Conservation (phyloP, 2,113 vertebrate species). For the Cephalopholis sonnerati region DNA sequence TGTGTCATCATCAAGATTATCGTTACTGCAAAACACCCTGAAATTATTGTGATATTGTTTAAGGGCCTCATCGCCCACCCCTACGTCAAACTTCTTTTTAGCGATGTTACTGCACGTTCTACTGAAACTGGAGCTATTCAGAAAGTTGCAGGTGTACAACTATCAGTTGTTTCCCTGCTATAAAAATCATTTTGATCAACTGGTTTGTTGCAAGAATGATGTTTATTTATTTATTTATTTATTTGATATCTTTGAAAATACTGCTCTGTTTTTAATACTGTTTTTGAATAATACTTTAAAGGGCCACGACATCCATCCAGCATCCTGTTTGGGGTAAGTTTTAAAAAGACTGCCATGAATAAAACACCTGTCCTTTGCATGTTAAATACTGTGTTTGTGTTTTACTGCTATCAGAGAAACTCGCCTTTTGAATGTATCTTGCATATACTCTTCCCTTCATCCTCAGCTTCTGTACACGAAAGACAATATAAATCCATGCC, state of each 20-base stretch:
- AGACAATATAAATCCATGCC: conserved; percentile 87
- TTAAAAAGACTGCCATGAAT: background rate
- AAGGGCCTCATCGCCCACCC: too few species aligned
- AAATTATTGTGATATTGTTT: too few species aligned
- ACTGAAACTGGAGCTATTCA: background rate
- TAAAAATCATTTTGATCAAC: too few species aligned
- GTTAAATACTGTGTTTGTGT: background rate
- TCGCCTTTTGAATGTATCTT: background rate
- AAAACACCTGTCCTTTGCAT: background rate
- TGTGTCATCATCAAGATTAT: too few species aligned
- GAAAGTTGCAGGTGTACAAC: too few species aligned
- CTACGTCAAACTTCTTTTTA: too few species aligned
- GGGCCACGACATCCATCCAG: conserved; percentile 49
- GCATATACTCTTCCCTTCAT: conserved; percentile 18
- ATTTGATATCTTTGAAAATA: background rate
- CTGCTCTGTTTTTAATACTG: background rate
- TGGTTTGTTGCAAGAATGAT: background rate
- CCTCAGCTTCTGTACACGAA: conserved; percentile 48
- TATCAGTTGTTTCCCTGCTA: too few species aligned
- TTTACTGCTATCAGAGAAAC: background rate
- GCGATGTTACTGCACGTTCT: too few species aligned
- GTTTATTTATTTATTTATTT: background rate
- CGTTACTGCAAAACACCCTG: too few species aligned
- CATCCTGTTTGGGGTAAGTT: conserved; percentile 68
- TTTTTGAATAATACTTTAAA: conserved; percentile 26